These are phyloP conservation scores for Oryzias dopingdopingensis DNA, from an alignment of 2,797 vertebrate species.

Conservation along the genomic window DNA sequence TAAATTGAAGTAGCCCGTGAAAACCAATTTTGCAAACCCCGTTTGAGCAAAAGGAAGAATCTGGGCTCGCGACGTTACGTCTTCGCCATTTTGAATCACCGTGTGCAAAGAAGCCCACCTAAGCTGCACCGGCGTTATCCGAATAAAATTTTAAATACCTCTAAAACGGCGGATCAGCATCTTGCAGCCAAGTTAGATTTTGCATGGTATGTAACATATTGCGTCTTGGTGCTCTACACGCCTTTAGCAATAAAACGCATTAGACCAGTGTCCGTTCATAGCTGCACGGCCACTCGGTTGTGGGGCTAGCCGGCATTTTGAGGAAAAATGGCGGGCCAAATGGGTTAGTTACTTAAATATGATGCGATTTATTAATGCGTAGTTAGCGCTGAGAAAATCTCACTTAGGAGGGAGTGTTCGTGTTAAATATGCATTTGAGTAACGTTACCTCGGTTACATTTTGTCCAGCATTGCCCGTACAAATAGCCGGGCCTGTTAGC, in stretches of 20 bases:
- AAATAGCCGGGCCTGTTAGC: no score
- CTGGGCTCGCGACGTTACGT: constrained; percentile 65
- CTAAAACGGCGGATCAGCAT: constrained; percentile 40
- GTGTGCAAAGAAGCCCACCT: constrained; percentile 80
- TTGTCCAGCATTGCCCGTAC: no score
- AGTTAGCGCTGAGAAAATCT: not conserved
- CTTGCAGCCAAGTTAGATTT: constrained; percentile 38
- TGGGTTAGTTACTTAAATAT: no score
- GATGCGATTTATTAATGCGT: not conserved
- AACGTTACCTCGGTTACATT: no score
- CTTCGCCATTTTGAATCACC: constrained; percentile 70
- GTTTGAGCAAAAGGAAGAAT: constrained; percentile 58
- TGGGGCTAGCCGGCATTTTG: constrained; percentile 6
- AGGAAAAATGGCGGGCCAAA: no score
- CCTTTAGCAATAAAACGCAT: no score
- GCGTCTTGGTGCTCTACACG: not conserved
- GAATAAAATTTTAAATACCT: constrained; percentile 12
- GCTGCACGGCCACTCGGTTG: not conserved
- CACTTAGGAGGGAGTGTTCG: not conserved
- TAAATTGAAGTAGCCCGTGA: constrained; percentile 64
- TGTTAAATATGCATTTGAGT: no score
- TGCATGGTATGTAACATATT: constrained; percentile 55
- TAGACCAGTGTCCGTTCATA: not conserved
- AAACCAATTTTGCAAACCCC: constrained; percentile 75
- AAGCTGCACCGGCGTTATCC: constrained; percentile 39